Conservation (phyloP, 2,113 vertebrate species). For the Coracopsis vasa region DNA sequence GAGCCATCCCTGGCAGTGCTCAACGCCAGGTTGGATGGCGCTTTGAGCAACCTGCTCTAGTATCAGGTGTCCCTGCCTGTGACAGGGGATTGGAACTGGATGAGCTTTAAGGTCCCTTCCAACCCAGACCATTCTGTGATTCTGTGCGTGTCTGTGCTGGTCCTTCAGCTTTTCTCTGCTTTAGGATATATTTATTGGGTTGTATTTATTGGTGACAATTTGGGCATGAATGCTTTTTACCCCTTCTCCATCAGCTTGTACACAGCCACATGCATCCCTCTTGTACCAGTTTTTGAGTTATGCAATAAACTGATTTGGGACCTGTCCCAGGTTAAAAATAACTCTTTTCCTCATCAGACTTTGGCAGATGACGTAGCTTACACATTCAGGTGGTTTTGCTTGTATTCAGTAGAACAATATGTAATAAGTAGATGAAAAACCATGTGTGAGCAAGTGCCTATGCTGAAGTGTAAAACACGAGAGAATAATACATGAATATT, state of each 20-base stretch:
- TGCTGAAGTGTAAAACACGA: not conserved
- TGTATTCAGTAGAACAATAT: not conserved
- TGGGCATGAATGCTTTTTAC: not conserved
- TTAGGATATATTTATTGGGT: not conserved
- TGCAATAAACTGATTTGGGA: not conserved
- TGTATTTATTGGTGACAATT: not conserved
- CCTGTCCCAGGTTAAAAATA: not conserved
- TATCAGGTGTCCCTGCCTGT: too few relatives aligned
- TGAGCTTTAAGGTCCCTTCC: not conserved
- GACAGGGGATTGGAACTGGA: not conserved
- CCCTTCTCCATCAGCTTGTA: not conserved
- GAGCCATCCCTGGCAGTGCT: too few relatives aligned
- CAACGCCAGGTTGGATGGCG: too few relatives aligned
- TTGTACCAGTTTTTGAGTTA: not conserved
- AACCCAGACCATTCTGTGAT: not conserved
- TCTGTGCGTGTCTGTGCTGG: not conserved
- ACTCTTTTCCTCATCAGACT: not conserved
- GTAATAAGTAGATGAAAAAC: not conserved
- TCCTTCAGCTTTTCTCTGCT: not conserved
- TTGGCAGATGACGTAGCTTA: not conserved
- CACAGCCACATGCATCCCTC: not conserved
- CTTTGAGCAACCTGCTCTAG: too few relatives aligned
- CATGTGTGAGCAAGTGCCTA: not conserved
- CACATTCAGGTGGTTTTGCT: not conserved
- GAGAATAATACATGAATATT: slow-evolving; percentile 35